A percentile compares a stretch with the other conserved stretches of the same genome.
Conservation (phyloP, 1,140 invertebrate genomes). For the Pseudoatta argentina region DNA sequence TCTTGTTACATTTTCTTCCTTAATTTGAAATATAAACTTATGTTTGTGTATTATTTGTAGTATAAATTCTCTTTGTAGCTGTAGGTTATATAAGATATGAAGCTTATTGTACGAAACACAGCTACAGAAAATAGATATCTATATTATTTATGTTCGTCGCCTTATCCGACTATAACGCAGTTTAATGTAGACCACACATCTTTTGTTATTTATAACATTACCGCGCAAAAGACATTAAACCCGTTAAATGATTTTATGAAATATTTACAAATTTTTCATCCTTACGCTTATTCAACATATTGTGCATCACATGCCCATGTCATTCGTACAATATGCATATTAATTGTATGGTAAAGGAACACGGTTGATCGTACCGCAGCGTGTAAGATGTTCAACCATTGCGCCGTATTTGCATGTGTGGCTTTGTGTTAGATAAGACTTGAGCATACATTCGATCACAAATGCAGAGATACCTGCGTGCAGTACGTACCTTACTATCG, state of each 20-base stretch:
- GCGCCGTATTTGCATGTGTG: constrained; percentile 30
- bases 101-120: background rate
- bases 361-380: constrained; percentile 16
- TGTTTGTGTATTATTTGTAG: background rate
- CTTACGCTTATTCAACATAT: background rate
- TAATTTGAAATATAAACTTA: background rate
- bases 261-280: background rate
- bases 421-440: constrained; percentile 37
- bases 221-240: background rate
- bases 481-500: constrained; percentile 29
- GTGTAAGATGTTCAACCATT: constrained; percentile 32
- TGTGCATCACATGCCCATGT: background rate
- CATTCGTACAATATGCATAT: constrained; percentile 49
- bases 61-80: background rate
- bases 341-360: constrained; percentile 19
- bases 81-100: background rate
- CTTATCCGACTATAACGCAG: background rate
- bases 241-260: background rate
- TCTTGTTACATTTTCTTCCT: background rate
- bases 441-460: constrained; percentile 31
- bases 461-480: constrained; percentile 31
- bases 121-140: background rate
- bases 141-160: background rate
- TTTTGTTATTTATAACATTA: background rate
- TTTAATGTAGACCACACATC: background rate